Conservation (phyloP, 2,888 invertebrate species). For the Phortica magna region DNA sequence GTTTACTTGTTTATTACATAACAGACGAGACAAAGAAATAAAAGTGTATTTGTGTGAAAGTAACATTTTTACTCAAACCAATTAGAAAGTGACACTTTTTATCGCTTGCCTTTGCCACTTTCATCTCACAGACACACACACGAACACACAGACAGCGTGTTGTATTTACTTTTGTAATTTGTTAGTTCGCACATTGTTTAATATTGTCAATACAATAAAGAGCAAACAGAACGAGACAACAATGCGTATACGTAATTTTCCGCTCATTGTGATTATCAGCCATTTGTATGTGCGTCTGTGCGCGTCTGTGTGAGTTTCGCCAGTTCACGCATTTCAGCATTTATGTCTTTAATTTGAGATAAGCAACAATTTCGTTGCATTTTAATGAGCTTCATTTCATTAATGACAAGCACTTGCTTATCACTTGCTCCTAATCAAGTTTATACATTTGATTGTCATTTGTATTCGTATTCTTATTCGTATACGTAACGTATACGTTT, state of each 20-base stretch:
- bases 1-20: not conserved
- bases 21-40: not conserved
- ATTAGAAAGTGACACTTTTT: slow-evolving; percentile 27
- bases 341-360: slow-evolving; percentile 63
- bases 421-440: slow-evolving; percentile 15
- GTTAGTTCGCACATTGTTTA: slow-evolving; percentile 55
- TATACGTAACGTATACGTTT: not conserved
- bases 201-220: slow-evolving; percentile 36
- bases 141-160: slow-evolving; percentile 19
- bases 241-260: slow-evolving; percentile 35
- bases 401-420: slow-evolving; percentile 42
- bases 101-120: slow-evolving; percentile 10
- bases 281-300: slow-evolving; percentile 35
- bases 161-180: slow-evolving; percentile 51
- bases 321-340: slow-evolving; percentile 52
- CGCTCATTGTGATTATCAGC: slow-evolving; percentile 46
- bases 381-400: slow-evolving; percentile 69
- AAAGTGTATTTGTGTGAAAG: not conserved
- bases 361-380: slow-evolving; percentile 72
- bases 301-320: slow-evolving; percentile 38
- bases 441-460: slow-evolving; percentile 26
- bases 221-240: slow-evolving; percentile 11
- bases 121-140: slow-evolving; percentile 7
- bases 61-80: slow-evolving; percentile 41
- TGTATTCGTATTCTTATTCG: not conserved